Percentiles rank a stretch among this genome's conserved stretches.
These are phyloP conservation scores for Psilopsiagon aymara DNA, from an alignment of 2,113 vertebrate species.

Conservation along the genomic window DNA sequence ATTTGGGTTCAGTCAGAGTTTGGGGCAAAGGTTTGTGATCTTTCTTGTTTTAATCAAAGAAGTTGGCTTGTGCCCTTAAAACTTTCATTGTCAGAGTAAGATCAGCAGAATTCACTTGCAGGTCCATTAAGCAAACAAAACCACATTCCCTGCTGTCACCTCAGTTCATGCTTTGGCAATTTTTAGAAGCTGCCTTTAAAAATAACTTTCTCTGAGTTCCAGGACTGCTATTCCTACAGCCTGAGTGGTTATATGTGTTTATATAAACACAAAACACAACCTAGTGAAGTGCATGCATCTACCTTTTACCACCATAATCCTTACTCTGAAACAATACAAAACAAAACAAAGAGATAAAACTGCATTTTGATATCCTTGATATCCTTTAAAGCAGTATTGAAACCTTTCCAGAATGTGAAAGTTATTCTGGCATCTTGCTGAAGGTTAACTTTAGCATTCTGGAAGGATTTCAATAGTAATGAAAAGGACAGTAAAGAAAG, in stretches of 20 bases:
- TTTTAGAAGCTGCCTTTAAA: slow-evolving; percentile 39
- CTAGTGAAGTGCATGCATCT: not conserved
- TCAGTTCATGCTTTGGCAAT: slow-evolving; percentile 43
- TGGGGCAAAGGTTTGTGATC: slow-evolving; percentile 56
- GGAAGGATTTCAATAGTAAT: slow-evolving; percentile 76
- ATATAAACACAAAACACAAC: not conserved
- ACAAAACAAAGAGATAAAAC: not conserved
- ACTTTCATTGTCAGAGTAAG: slow-evolving; percentile 36
- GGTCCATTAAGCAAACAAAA: slow-evolving; percentile 57
- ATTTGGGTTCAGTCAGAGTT: slow-evolving; percentile 49
- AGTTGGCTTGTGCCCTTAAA: slow-evolving; percentile 33
- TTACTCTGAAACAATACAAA: not conserved
- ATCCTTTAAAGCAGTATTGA: slow-evolving; percentile 56
- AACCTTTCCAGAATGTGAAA: slow-evolving; percentile 68
- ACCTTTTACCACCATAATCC: not conserved
- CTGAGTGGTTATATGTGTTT: not conserved
- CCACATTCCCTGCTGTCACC: slow-evolving; percentile 36
- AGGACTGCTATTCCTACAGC: not conserved
- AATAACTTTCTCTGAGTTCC: slow-evolving; percentile 1
- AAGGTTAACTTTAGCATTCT: slow-evolving; percentile 73
- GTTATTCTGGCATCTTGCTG: slow-evolving; percentile 67
- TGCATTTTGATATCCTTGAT: slow-evolving; percentile 51
- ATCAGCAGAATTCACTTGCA: slow-evolving; percentile 59
- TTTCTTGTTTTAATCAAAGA: slow-evolving; percentile 44
- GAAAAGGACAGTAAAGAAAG: slow-evolving; percentile 68